Evolutionary conservation across 2,888 invertebrate species (phyloP).

Genomic region (Macroteleia sp.): DNA sequence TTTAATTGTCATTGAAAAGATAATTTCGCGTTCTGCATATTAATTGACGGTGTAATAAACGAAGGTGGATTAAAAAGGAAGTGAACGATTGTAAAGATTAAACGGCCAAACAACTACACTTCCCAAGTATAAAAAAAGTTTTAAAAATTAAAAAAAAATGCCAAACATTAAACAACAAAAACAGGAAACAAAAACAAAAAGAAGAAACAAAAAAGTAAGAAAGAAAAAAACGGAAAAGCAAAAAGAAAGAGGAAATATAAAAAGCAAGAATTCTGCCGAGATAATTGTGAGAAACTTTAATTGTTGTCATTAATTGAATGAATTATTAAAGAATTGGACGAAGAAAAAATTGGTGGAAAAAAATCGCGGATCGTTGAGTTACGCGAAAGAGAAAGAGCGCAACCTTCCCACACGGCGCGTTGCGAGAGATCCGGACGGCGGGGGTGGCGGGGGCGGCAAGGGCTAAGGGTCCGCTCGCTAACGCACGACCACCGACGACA

Average conservation of each 20-base stretch:
- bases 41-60: slow-evolving; percentile 53
- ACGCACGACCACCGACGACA: slow-evolving; percentile 35
- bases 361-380: not conserved
- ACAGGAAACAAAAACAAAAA: too few relatives aligned
- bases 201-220: not conserved
- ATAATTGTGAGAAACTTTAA: too few relatives aligned
- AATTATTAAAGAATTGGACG: too few relatives aligned
- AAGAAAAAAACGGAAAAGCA: not conserved
- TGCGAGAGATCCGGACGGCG: slow-evolving; percentile 20
- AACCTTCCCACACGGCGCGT: slow-evolving; percentile 49
- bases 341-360: not conserved
- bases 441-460: slow-evolving; percentile 20
- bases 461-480: slow-evolving; percentile 45
- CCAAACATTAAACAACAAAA: too few relatives aligned
- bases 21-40: slow-evolving; percentile 56
- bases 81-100: slow-evolving; percentile 53
- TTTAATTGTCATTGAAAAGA: slow-evolving; percentile 48
- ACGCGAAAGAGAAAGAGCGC: slow-evolving; percentile 13
- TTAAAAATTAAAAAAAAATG: too few relatives aligned
- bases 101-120: too few relatives aligned
- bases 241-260: too few relatives aligned
- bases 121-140: too few relatives aligned
- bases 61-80: slow-evolving; percentile 58
- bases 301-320: too few relatives aligned
- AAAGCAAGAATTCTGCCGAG: too few relatives aligned